These are phyloP conservation scores for Aporophyla lueneburgensis DNA, from an alignment of 2,888 invertebrate species.

Conservation along the genomic window DNA sequence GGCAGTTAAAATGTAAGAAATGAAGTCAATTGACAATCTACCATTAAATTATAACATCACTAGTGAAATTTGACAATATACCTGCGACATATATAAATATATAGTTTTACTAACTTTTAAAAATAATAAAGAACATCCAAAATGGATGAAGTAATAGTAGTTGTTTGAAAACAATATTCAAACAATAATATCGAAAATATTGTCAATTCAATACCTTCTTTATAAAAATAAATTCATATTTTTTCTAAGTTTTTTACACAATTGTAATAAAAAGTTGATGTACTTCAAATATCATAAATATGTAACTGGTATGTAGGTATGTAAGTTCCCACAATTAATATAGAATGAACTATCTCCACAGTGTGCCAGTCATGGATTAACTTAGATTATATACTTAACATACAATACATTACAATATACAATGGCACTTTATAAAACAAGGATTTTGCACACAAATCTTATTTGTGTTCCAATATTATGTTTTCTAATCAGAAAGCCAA, in stretches of 20 bases:
- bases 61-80: too few relatives aligned
- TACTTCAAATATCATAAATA: slow-evolving; percentile 32
- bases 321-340: slow-evolving; percentile 35
- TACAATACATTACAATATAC: slow-evolving; percentile 65
- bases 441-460: slow-evolving; percentile 58
- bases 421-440: slow-evolving; percentile 68
- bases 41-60: too few relatives aligned
- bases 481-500: slow-evolving; percentile 36
- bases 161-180: not conserved
- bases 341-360: slow-evolving; percentile 58
- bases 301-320: slow-evolving; percentile 15
- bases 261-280: slow-evolving; percentile 18
- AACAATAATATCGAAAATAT: slow-evolving; percentile 1
- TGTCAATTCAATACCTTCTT: not conserved
- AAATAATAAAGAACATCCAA: not conserved
- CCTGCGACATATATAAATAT: not conserved
- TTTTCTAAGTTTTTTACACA: slow-evolving; percentile 12
- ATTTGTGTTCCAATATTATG: slow-evolving; percentile 53
- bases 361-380: slow-evolving; percentile 72
- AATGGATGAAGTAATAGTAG: not conserved
- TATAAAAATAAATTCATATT: slow-evolving; percentile 17
- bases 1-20: too few relatives aligned
- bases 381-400: slow-evolving; percentile 61
- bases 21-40: too few relatives aligned
- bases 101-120: not conserved